Percentiles rank a stretch among this genome's conserved stretches.
These are phyloP conservation scores for Drosophila subpulchrella DNA, from an alignment of 1,140 invertebrate genomes.

Conservation along the genomic window DNA sequence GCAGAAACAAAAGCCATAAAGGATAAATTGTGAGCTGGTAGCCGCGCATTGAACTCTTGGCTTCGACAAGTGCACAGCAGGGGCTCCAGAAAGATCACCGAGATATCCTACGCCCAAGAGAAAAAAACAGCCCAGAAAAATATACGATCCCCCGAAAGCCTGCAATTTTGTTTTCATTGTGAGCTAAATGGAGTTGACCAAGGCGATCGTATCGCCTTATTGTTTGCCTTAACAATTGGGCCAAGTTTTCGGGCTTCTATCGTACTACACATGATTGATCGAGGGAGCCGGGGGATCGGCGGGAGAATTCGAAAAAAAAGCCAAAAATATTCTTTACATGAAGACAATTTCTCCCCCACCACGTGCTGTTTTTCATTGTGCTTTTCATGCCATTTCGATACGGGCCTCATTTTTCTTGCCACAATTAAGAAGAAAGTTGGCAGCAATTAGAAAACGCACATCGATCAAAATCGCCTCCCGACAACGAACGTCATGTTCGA, in stretches of 20 bases:
- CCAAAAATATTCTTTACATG: slow-evolving; percentile 57
- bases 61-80: slow-evolving; percentile 83
- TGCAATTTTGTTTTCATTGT: slow-evolving; percentile 74
- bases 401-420: slow-evolving; percentile 79
- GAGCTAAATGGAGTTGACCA: slow-evolving; percentile 56
- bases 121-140: slow-evolving; percentile 13
- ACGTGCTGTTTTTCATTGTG: slow-evolving; percentile 28
- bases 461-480: slow-evolving; percentile 68
- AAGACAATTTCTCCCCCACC: slow-evolving; percentile 54
- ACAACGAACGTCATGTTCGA: slow-evolving; percentile 46
- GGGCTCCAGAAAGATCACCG: slow-evolving; percentile 49
- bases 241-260: slow-evolving; percentile 65
- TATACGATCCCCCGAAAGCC: slow-evolving; percentile 16
- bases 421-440: slow-evolving; percentile 82
- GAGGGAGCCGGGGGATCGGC: slow-evolving; percentile 37
- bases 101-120: slow-evolving; percentile 48
- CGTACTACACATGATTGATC: slow-evolving; percentile 63
- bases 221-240: slow-evolving; percentile 71
- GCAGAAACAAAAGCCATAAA: slow-evolving; percentile 80
- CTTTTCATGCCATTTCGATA: slow-evolving; percentile 82
- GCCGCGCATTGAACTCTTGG: slow-evolving; percentile 78
- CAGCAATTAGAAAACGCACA: slow-evolving; percentile 80
- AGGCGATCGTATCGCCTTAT: slow-evolving; percentile 51
- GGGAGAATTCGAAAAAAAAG: slow-evolving; percentile 21
- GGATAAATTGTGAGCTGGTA: slow-evolving; percentile 78